phyloP scores from a whole-genome alignment of 2,888 invertebrate species.

The Lepidocyrtoides sp. region DNA sequence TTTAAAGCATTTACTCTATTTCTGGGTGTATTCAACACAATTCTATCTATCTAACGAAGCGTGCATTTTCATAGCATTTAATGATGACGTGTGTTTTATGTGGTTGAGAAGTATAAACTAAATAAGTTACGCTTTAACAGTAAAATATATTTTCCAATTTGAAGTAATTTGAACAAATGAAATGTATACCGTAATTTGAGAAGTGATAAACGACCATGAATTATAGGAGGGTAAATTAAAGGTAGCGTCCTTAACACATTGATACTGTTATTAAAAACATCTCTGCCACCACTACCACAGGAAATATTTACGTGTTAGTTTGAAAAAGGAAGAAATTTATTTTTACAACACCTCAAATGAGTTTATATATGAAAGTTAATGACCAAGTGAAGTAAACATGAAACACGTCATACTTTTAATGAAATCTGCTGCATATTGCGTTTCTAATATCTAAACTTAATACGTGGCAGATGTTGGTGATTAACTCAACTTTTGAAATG shows the following conservation, averaged over 20 bases:
- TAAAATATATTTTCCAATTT: constrained; percentile 22
- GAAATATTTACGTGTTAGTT: constrained; percentile 1
- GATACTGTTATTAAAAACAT: constrained; percentile 65
- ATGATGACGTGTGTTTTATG: constrained; percentile 70
- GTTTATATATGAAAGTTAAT: too few species aligned
- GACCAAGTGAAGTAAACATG: background rate
- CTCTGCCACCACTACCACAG: constrained; percentile 27
- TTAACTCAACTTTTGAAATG: too few species aligned
- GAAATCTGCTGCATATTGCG: too few species aligned
- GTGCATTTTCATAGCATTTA: background rate
- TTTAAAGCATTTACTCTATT: too few species aligned
- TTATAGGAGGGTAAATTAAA: background rate
- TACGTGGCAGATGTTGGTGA: too few species aligned
- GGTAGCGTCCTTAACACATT: constrained; percentile 7
- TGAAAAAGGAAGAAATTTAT: too few species aligned
- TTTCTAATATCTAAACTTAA: too few species aligned
- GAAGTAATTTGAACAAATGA: background rate
- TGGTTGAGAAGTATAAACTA: constrained; percentile 74
- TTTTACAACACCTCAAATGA: too few species aligned
- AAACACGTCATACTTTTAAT: too few species aligned
- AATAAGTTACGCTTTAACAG: constrained; percentile 48
- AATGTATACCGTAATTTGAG: constrained; percentile 19
- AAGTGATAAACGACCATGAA: constrained; percentile 62
- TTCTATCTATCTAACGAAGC: too few species aligned
- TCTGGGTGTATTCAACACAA: too few species aligned